These are phyloP conservation scores for Isaurus tuberculatus DNA, from an alignment of 92 coral and sea anemone genomes.

Conservation along the genomic window DNA sequence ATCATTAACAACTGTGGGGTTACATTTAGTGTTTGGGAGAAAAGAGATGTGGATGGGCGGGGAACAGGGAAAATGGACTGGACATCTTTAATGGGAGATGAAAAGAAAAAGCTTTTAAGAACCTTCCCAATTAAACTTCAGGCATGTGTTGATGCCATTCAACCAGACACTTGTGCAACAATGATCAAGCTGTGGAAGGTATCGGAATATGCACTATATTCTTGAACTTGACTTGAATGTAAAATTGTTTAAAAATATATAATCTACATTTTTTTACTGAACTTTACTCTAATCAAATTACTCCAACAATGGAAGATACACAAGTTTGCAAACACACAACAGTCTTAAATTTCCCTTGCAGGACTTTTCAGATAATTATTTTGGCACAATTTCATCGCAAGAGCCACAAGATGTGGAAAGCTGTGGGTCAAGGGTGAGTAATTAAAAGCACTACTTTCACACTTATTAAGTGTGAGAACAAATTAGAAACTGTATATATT, in stretches of 20 bases:
- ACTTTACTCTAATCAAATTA: too few relatives aligned
- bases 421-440: constrained; percentile 54
- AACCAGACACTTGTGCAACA: constrained; percentile 40
- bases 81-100: constrained; percentile 50
- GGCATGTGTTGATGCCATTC: constrained; percentile 47
- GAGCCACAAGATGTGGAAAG: constrained; percentile 38
- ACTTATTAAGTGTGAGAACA: not conserved
- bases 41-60: constrained; percentile 59
- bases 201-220: not conserved
- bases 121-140: constrained; percentile 45
- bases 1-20: constrained; percentile 53
- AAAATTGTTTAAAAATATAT: too few relatives aligned
- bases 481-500: not conserved
- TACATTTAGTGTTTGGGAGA: constrained; percentile 61
- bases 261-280: too few relatives aligned
- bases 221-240: too few relatives aligned
- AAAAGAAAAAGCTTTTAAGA: constrained; percentile 48
- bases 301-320: not conserved
- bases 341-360: constrained; percentile 33
- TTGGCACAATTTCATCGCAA: constrained; percentile 51
- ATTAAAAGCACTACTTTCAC: not conserved
- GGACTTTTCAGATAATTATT: constrained; percentile 65
- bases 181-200: constrained; percentile 68
- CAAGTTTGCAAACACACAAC: not conserved
- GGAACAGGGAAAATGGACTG: constrained; percentile 63